Evolutionary conservation across 2,888 invertebrate species (phyloP).

Genomic region (Ichneumoninae sp.): DNA sequence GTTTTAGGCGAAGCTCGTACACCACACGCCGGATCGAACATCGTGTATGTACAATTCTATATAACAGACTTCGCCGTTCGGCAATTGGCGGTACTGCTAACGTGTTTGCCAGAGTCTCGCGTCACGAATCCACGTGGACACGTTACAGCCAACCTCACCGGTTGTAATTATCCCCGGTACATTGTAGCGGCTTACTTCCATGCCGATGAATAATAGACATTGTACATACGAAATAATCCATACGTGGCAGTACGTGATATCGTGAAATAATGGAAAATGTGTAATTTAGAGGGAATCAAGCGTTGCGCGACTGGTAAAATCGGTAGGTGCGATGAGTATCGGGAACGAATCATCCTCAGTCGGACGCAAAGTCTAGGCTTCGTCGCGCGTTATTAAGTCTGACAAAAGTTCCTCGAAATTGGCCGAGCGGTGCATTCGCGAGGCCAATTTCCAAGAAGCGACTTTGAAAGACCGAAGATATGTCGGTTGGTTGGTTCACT

Average conservation of each 20-base stretch:
- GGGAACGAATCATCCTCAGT: background rate
- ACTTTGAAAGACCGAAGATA: background rate
- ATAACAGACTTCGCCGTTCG: conserved; percentile 48
- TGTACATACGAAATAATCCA: conserved; percentile 3
- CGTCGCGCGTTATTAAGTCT: background rate
- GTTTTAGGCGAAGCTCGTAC: conserved; percentile 61
- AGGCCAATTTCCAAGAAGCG: background rate
- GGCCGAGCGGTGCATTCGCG: too few species aligned
- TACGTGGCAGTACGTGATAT: background rate
- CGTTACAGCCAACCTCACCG: conserved; percentile 31
- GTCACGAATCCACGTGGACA: conserved; percentile 57
- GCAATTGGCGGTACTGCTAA: conserved; percentile 28
- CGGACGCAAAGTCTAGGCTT: background rate
- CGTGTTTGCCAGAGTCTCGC: conserved; percentile 35
- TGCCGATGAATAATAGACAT: conserved; percentile 19
- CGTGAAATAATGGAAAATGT: background rate
- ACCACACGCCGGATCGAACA: conserved; percentile 42
- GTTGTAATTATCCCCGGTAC: conserved; percentile 49
- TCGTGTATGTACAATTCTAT: conserved; percentile 22
- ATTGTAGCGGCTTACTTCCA: conserved; percentile 41
- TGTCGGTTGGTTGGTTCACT: background rate
- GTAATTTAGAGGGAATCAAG: background rate
- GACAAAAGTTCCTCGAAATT: background rate
- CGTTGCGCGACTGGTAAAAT: background rate
- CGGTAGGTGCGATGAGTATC: background rate